Percentiles rank a stretch among this genome's conserved stretches.
These are phyloP conservation scores for Esox masquinongy DNA, from an alignment of 2,797 vertebrate species.

Conservation along the genomic window DNA sequence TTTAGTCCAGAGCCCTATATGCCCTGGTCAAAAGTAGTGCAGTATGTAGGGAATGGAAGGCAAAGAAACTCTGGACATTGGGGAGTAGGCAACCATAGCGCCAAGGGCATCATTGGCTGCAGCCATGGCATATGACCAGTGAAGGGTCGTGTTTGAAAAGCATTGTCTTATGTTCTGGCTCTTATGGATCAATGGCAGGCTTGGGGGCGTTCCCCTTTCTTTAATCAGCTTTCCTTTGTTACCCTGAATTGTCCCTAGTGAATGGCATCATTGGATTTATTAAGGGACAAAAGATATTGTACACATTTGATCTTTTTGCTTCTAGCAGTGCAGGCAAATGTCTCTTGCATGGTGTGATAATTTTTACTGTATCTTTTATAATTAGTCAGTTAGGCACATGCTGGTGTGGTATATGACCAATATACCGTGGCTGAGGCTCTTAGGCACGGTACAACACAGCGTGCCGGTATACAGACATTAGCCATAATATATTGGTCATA, in stretches of 20 bases:
- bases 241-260: constrained; percentile 9
- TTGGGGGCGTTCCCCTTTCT: constrained; percentile 1
- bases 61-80: constrained; percentile 18
- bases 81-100: constrained; percentile 4
- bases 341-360: not conserved
- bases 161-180: constrained; percentile 26
- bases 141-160: constrained; percentile 19
- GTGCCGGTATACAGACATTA: no score
- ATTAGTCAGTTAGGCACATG: not conserved
- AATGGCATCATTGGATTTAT: constrained; percentile 33
- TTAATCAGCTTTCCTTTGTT: constrained; percentile 25
- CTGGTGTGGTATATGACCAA: no score
- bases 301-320: constrained; percentile 13
- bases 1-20: not conserved
- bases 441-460: no score
- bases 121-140: constrained; percentile 22
- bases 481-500: no score
- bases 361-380: not conserved
- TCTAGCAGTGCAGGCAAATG: not conserved
- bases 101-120: constrained; percentile 10
- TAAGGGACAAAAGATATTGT: constrained; percentile 20
- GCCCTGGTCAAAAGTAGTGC: not conserved
- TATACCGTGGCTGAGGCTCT: no score
- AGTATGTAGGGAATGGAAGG: not conserved
- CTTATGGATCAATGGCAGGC: constrained; percentile 20